phyloP scores from a whole-genome alignment of 37 sponge, comb jelly and placozoan species.

The Agelas oroides region DNA sequence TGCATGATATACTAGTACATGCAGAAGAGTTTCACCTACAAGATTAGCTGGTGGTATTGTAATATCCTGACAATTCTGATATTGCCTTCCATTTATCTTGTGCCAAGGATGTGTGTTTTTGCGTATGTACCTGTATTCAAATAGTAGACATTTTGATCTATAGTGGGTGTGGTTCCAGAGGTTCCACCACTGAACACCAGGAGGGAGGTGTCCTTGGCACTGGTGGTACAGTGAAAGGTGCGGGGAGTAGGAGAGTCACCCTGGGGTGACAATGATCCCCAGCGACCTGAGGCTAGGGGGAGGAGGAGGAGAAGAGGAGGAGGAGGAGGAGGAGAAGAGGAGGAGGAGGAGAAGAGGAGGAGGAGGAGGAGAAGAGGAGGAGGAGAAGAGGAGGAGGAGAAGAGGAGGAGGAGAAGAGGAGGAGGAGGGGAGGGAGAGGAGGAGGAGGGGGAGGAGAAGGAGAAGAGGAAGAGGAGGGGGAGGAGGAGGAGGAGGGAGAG shows the following conservation, averaged over 20 bases:
- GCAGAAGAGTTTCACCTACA: too few relatives aligned
- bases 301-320: not conserved
- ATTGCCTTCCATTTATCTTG: too few relatives aligned
- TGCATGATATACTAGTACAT: too few relatives aligned
- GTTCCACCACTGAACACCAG: conserved; percentile 71
- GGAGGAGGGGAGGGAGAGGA: not conserved
- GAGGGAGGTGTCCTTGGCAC: not conserved
- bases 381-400: not conserved
- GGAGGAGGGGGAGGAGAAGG: not conserved
- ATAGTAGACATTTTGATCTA: conserved; percentile 8
- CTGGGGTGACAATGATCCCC: not conserved
- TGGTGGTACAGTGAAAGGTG: conserved; percentile 45
- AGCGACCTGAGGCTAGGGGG: conserved; percentile 26
- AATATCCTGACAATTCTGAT: too few relatives aligned
- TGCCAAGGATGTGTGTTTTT: too few relatives aligned
- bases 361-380: not conserved
- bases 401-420: not conserved
- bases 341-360: not conserved
- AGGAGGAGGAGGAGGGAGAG: not conserved
- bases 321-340: not conserved
- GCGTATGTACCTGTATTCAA: too few relatives aligned
- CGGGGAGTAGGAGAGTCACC: conserved; percentile 36
- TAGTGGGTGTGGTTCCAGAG: conserved; percentile 14
- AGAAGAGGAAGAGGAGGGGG: not conserved
- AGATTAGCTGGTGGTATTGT: too few relatives aligned